Evolutionary conservation across 2,113 vertebrate genomes (phyloP).

Genomic region (Otus sunia): DNA sequence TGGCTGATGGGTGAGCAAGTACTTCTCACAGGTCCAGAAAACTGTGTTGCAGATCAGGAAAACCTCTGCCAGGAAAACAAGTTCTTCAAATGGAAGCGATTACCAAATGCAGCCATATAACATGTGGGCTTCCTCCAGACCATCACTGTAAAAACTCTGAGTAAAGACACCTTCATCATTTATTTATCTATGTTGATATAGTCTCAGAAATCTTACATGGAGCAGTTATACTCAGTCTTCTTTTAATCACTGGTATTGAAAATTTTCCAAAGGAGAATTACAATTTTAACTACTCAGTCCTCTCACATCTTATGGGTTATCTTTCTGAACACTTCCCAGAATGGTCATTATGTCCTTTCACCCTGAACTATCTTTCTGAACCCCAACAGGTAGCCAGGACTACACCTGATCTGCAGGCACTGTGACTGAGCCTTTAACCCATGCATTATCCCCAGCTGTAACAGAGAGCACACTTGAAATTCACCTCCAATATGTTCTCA

Average conservation of each 20-base stretch:
- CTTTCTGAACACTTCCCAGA: not conserved
- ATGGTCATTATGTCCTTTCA: not conserved
- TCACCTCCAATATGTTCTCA: not conserved
- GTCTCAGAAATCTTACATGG: not conserved
- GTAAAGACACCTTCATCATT: not conserved
- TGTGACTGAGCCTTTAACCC: not conserved
- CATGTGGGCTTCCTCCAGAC: not conserved
- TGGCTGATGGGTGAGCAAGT: not conserved
- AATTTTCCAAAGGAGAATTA: not conserved
- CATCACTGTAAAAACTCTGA: not conserved
- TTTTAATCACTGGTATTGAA: not conserved
- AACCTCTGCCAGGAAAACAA: not conserved
- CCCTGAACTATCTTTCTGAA: not conserved
- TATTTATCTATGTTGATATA: not conserved
- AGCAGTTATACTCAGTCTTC: not conserved
- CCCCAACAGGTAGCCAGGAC: not conserved
- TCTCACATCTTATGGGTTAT: fast-evolving
- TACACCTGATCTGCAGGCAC: not conserved
- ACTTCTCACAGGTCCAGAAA: not conserved
- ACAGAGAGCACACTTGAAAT: not conserved
- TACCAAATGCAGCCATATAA: not conserved
- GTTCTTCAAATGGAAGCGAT: not conserved
- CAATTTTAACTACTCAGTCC: not conserved
- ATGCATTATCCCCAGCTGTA: not conserved
- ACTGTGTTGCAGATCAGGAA: not conserved